Percentiles rank a stretch among this genome's conserved stretches.
These are phyloP conservation scores for Ophion ventricosus DNA, from an alignment of 2,888 invertebrate species.

Conservation along the genomic window DNA sequence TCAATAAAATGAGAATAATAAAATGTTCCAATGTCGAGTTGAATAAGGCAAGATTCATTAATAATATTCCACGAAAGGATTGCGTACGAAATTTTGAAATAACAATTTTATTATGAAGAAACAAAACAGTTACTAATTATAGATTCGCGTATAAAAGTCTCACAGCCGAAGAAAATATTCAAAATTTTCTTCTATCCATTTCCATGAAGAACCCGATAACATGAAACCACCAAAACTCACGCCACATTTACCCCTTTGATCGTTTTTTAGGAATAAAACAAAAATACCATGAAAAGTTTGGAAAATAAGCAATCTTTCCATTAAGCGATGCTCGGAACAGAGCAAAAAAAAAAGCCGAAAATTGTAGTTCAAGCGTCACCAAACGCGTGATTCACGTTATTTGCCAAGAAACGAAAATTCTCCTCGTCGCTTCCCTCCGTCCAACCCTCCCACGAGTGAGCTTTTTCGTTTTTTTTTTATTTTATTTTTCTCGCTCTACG, in stretches of 20 bases:
- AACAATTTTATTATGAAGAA: no score
- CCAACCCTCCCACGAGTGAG: not conserved
- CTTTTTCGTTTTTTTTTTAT: not conserved
- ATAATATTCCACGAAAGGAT: no score
- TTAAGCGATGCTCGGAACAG: not conserved
- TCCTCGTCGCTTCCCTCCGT: not conserved
- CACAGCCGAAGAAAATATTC: no score
- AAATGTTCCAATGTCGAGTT: no score
- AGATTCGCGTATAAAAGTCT: no score
- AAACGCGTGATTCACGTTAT: slow-evolving; percentile 13
- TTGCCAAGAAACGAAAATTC: slow-evolving; percentile 17
- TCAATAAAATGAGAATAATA: no score
- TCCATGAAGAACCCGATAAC: not conserved
- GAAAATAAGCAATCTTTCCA: slow-evolving; percentile 12
- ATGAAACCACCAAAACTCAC: not conserved
- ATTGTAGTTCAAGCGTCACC: slow-evolving; percentile 5
- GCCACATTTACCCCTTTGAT: not conserved
- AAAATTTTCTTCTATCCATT: no score
- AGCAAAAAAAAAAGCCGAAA: not conserved
- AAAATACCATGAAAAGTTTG: not conserved
- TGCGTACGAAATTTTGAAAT: no score
- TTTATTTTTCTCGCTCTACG: slow-evolving; percentile 16
- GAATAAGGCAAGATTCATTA: no score
- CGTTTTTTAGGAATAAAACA: no score
- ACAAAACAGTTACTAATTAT: no score